A percentile compares a stretch with the other conserved stretches of the same genome.
Conservation (phyloP, 2,113 vertebrate species). For the Nothoprocta perdicaria region DNA sequence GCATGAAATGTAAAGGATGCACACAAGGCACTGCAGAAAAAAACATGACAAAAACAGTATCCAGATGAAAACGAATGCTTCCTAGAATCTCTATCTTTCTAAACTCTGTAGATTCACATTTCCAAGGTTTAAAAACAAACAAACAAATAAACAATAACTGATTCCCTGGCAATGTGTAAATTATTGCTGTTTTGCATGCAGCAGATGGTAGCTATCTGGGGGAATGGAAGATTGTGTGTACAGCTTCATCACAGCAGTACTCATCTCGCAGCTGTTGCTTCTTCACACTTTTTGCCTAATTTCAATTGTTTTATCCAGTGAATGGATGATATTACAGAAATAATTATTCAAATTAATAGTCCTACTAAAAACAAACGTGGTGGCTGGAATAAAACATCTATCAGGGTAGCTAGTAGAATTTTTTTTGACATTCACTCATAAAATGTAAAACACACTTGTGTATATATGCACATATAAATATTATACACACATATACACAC, state of each 20-base stretch:
- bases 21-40: neutral
- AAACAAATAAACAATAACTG: constrained; percentile 51
- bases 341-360: constrained; percentile 48
- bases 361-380: constrained; percentile 20
- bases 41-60: neutral
- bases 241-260: constrained; percentile 74
- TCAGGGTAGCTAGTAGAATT: neutral
- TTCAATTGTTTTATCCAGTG: constrained; percentile 54
- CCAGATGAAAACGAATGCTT: neutral
- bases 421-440: neutral
- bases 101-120: constrained; percentile 28
- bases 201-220: constrained; percentile 91
- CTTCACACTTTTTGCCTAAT: constrained; percentile 73
- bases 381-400: neutral
- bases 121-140: constrained; percentile 38
- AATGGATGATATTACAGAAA: constrained; percentile 40
- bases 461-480: rapidly evolving
- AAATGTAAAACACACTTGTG: neutral
- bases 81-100: neutral
- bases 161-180: constrained; percentile 86
- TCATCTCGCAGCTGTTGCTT: constrained; percentile 90
- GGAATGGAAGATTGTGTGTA: constrained; percentile 77
- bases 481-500: neutral
- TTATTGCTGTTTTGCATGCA: constrained; percentile 88
- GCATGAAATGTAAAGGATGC: neutral